Conservation (phyloP, 2,113 vertebrate genomes). For the Gasterosteus aculeatus region DNA sequence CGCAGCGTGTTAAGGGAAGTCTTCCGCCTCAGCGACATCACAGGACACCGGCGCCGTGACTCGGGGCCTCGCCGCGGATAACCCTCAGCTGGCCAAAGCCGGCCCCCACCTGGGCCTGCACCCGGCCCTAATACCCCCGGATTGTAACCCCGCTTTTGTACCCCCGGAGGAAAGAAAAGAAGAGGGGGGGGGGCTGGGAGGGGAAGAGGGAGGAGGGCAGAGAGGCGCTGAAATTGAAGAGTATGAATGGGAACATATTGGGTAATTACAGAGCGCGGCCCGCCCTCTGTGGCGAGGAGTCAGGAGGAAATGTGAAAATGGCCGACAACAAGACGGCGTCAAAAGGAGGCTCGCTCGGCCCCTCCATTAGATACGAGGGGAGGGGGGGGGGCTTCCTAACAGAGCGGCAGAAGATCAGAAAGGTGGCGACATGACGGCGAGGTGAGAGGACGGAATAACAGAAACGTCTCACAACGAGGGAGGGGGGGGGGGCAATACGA, state of each 20-base stretch:
- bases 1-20: constrained; percentile 73
- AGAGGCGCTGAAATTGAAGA: constrained; percentile 69
- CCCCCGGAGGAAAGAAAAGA: constrained; percentile 53
- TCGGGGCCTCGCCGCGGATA: constrained; percentile 70
- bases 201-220: constrained; percentile 37
- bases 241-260: constrained; percentile 80
- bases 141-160: constrained; percentile 79
- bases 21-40: constrained; percentile 84
- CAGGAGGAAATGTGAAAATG: constrained; percentile 76
- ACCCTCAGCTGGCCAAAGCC: constrained; percentile 80
- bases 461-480: neutral
- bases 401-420: constrained; percentile 57
- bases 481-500: constrained; percentile 67
- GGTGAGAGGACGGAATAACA: constrained; percentile 35
- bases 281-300: constrained; percentile 68
- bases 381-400: constrained; percentile 51
- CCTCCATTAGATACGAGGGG: constrained; percentile 65
- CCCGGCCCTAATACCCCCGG: constrained; percentile 77
- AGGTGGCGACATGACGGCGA: constrained; percentile 22
- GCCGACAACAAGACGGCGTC: constrained; percentile 76
- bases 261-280: constrained; percentile 76
- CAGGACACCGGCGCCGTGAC: constrained; percentile 72
- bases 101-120: constrained; percentile 74
- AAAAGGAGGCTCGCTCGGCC: constrained; percentile 70
- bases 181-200: constrained; percentile 26